Percentiles rank a stretch among this genome's conserved stretches.
Conservation (phyloP, 2,888 invertebrate genomes). For the Drosophila colorata region DNA sequence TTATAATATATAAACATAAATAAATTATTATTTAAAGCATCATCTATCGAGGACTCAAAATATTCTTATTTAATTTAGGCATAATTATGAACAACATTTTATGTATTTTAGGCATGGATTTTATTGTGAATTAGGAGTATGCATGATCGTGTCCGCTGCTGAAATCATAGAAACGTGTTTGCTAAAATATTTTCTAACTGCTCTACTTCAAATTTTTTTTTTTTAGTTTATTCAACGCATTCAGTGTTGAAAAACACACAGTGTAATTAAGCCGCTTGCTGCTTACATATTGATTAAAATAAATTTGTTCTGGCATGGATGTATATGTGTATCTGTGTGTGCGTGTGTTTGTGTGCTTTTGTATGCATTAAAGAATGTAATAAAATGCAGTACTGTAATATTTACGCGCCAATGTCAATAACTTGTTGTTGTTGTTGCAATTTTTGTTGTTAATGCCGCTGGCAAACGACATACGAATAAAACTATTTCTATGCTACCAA, state of each 20-base stretch:
- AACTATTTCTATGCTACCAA: conserved; percentile 66
- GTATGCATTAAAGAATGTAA: conserved; percentile 45
- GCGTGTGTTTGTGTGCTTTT: conserved; percentile 6
- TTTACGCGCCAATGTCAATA: conserved; percentile 61
- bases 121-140: too few species aligned
- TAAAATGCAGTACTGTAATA: conserved; percentile 64
- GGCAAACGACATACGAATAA: conserved; percentile 51
- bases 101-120: too few species aligned
- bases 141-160: too few species aligned
- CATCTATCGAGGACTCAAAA: too few species aligned
- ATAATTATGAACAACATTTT: too few species aligned
- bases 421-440: conserved; percentile 26
- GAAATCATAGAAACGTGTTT: too few species aligned
- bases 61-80: too few species aligned
- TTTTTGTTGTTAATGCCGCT: conserved; percentile 24
- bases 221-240: not conserved
- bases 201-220: not conserved
- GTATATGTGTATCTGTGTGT: conserved; percentile 10
- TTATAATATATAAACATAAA: too few species aligned
- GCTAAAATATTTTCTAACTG: too few species aligned
- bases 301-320: conserved; percentile 10
- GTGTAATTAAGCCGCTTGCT: conserved; percentile 2
- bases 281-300: conserved; percentile 6
- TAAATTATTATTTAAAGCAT: too few species aligned
- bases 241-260: conserved; percentile 2